Evolutionary conservation across 1,140 invertebrate species (phyloP), one percentile per base, ranked within the genome.

Genomic region (Pogonomyrmex barbatus): DNA sequence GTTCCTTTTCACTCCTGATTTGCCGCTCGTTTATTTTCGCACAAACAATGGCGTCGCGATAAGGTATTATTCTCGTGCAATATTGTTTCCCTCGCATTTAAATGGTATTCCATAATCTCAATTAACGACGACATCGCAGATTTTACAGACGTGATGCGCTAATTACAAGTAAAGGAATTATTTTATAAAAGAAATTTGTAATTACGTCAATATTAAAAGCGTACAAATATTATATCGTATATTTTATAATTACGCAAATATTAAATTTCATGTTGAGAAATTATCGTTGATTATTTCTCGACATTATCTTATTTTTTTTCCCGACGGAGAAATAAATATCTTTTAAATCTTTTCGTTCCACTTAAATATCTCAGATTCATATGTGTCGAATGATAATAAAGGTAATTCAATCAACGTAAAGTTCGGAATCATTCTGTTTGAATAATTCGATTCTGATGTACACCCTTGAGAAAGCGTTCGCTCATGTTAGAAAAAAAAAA

Each of bases 31-130:
- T 79, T 67, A 79, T 79, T 79, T 65, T 39, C 54, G 68, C 58
- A 17, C 77, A 77, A 88, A 89, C 88, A 89, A 87, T 67, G 70
- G 76, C 75, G 54, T 86, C 67, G 82, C 88, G 62, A 71, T 58
- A 71, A 58, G 52, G 12, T 56, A 63, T 62, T 56, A 63, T 62
- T 45, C 60, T 36, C 60, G 30, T 17, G 30, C 17, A 42, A 63
- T 24, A 24, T 6, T 12, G 30, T 36, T 47, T 33, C 17, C 56
- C 42, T 45, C 3, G 8, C 42, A 30, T 14, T 24, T 24, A 24
- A 24, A 24, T 24, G 24, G 24, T 52, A 10, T 36, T 54, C 0
- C 4, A n/a, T 54, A 71, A 5, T 54, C 2, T 54, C 54, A 39
- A 73, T 54, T 67, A 45, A 12, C 2, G 24, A 10, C 1, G 2